phyloP scores from a whole-genome alignment of 2,113 vertebrate genomes.

The Azemiops feae region DNA sequence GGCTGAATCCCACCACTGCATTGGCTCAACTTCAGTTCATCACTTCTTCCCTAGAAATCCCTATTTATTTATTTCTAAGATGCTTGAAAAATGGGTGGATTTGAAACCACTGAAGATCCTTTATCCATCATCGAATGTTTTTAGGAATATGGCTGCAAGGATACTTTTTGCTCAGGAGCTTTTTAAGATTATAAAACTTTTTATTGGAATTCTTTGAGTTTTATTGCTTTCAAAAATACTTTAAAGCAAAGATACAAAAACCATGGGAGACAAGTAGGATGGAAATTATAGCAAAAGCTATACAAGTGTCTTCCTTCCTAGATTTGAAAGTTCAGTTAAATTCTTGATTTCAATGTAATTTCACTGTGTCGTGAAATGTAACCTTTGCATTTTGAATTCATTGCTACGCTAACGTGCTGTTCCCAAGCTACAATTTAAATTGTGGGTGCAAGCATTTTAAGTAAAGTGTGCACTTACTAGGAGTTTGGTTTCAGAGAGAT shows the following conservation, averaged over 20 bases:
- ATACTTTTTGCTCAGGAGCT: slow-evolving; percentile 1
- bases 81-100: background rate
- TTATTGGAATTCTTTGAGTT: background rate
- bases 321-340: slow-evolving; percentile 16
- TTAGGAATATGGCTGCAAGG: background rate
- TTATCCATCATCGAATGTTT: background rate
- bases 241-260: background rate
- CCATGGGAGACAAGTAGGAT: background rate
- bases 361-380: slow-evolving; percentile 9
- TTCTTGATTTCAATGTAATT: slow-evolving; percentile 24
- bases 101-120: background rate
- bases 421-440: slow-evolving; percentile 7
- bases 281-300: slow-evolving; percentile 17
- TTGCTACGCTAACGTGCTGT: background rate
- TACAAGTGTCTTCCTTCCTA: background rate
- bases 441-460: background rate
- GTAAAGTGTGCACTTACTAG: background rate
- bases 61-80: no score
- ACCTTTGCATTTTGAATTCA: slow-evolving; percentile 30
- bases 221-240: slow-evolving; percentile 19
- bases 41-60: no score
- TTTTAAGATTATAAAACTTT: background rate
- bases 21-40: no score
- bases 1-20: no score
- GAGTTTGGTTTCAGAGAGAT: background rate